A percentile compares a stretch with the other conserved stretches of the same genome.
These are phyloP conservation scores for Saturnia japonica DNA, from an alignment of 2,888 invertebrate species.

Conservation along the genomic window DNA sequence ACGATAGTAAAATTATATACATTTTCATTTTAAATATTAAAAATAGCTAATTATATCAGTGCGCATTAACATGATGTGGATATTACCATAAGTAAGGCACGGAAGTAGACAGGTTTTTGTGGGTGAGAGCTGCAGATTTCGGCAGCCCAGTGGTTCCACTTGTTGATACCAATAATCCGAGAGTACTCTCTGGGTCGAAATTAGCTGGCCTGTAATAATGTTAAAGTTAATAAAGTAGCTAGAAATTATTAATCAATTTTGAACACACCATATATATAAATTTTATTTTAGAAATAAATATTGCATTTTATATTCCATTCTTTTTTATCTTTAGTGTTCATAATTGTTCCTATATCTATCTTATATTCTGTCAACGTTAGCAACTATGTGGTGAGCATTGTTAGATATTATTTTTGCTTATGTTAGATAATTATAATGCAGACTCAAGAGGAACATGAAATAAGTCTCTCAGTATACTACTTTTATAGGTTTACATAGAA, in stretches of 20 bases:
- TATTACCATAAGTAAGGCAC: conserved; percentile 51
- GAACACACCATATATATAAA: neutral
- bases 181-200: conserved; percentile 55
- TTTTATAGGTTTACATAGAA: too few species aligned
- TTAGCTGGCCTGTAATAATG: conserved; percentile 47
- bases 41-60: neutral
- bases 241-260: neutral
- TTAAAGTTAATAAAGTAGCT: neutral
- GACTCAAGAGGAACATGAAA: too few species aligned
- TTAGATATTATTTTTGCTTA: too few species aligned
- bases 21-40: neutral
- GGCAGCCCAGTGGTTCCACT: conserved; percentile 69
- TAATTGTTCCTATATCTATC: too few species aligned
- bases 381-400: too few species aligned
- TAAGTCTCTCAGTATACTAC: too few species aligned
- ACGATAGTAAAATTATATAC: neutral
- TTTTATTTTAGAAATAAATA: too few species aligned
- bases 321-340: too few species aligned
- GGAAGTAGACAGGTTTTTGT: conserved; percentile 54
- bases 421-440: too few species aligned
- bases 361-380: too few species aligned
- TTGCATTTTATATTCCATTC: too few species aligned
- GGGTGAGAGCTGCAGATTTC: conserved; percentile 58
- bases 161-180: conserved; percentile 55
- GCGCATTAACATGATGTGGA: neutral